These are phyloP conservation scores for Caenorhabditis sinica DNA, from an alignment of 2,888 invertebrate genomes.

Conservation along the genomic window DNA sequence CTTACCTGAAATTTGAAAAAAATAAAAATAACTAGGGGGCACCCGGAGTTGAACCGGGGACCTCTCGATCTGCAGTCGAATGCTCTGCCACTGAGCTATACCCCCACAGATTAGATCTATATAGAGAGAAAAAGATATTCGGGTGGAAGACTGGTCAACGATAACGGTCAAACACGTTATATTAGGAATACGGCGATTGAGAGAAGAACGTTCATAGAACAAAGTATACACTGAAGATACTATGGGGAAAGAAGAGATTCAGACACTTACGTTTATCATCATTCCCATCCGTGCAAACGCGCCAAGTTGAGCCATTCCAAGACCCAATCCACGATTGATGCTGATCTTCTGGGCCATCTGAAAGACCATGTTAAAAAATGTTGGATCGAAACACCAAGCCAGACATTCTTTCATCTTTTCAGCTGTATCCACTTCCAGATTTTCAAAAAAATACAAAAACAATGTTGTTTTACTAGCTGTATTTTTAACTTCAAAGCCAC, in stretches of 20 bases:
- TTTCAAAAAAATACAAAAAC: constrained; percentile 42
- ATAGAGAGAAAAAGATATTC: constrained; percentile 8
- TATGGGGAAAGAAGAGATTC: background rate
- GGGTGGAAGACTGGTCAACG: background rate
- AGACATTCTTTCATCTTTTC: constrained; percentile 12
- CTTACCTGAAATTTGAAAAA: constrained; percentile 24
- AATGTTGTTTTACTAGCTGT: constrained; percentile 38
- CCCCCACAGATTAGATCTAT: constrained; percentile 44
- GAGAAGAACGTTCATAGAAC: constrained; percentile 5
- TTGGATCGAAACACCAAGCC: background rate
- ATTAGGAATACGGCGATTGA: background rate
- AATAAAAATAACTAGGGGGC: constrained; percentile 75
- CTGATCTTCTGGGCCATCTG: constrained; percentile 81
- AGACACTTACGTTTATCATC: constrained; percentile 72
- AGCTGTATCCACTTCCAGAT: constrained; percentile 11
- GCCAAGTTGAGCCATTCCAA: constrained; percentile 78
- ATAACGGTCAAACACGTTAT: constrained; percentile 6
- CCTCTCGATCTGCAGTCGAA: constrained; percentile 83
- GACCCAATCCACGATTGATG: constrained; percentile 77
- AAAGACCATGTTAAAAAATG: background rate
- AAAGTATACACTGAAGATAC: constrained; percentile 1
- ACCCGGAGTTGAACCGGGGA: constrained; percentile 82
- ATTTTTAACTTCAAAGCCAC: background rate
- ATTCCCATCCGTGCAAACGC: constrained; percentile 79
- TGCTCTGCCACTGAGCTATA: constrained; percentile 81